Evolutionary conservation across 1,140 invertebrate genomes (phyloP).

Genomic region (Phenacoccus solenopsis): DNA sequence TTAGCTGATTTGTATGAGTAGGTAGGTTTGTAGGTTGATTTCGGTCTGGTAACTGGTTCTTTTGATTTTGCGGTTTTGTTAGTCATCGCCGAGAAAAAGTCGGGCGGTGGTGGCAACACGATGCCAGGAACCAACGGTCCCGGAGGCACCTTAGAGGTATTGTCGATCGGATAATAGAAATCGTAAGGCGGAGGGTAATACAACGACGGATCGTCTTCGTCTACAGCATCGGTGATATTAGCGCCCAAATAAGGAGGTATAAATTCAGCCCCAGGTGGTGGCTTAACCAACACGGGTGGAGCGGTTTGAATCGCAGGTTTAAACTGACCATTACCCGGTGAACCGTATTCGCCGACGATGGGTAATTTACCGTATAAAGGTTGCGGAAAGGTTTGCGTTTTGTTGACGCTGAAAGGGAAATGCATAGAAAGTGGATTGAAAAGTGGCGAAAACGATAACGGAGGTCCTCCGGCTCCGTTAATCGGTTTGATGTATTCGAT

Average conservation of each 20-base stretch:
- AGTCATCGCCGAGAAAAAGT: constrained; percentile 51
- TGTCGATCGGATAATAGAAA: constrained; percentile 66
- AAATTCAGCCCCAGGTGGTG: constrained; percentile 51
- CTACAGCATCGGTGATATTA: constrained; percentile 58
- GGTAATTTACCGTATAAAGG: constrained; percentile 42
- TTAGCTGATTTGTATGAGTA: neutral
- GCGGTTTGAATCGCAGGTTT: constrained; percentile 31
- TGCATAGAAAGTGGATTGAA: constrained; percentile 34
- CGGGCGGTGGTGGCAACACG: constrained; percentile 68
- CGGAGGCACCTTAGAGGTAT: constrained; percentile 59
- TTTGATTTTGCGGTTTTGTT: neutral
- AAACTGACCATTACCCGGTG: constrained; percentile 37
- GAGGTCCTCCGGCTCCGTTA: constrained; percentile 29
- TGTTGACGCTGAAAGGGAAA: constrained; percentile 28
- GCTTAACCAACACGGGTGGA: constrained; percentile 23
- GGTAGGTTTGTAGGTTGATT: constrained; percentile 22
- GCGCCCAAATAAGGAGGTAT: constrained; percentile 51
- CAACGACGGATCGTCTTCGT: constrained; percentile 77
- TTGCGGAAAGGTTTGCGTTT: constrained; percentile 26
- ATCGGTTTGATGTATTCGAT: constrained; percentile 46
- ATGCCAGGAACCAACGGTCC: constrained; percentile 77
- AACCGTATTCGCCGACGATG: constrained; percentile 41
- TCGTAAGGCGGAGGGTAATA: constrained; percentile 81
- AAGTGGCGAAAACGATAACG: constrained; percentile 31
- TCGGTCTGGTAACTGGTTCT: constrained; percentile 26